Percentiles rank a stretch among this genome's conserved stretches.
Conservation (phyloP, 2,797 vertebrate species). For the Salarias fasciatus region DNA sequence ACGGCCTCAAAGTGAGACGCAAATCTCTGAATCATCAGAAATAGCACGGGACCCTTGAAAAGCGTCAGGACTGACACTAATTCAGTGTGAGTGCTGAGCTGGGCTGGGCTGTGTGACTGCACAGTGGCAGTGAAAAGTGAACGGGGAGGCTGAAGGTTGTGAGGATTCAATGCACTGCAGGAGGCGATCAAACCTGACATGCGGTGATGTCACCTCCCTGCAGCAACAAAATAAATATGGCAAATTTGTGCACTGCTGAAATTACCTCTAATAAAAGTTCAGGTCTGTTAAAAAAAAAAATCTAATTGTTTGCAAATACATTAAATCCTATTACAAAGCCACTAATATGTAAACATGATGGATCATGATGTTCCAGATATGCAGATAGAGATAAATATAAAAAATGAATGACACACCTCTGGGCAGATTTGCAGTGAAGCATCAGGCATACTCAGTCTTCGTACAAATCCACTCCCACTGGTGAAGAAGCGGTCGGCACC, state of each 20-base stretch:
- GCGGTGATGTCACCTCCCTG: conserved; percentile 17
- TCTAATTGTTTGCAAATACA: conserved; percentile 10
- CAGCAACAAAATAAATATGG: not conserved
- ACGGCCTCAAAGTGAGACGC: conserved; percentile 67
- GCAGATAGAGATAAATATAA: conserved; percentile 23
- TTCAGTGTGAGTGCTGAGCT: conserved; percentile 73
- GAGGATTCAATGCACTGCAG: conserved; percentile 26
- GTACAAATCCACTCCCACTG: conserved; percentile 89
- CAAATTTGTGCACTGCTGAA: not conserved
- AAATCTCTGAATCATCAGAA: conserved; percentile 81
- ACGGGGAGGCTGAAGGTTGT: conserved; percentile 53
- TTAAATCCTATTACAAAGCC: not conserved
- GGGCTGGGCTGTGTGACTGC: conserved; percentile 51
- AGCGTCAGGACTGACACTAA: conserved; percentile 77
- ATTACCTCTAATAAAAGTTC: not conserved
- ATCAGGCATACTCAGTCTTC: conserved; percentile 87
- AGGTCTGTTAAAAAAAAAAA: not conserved
- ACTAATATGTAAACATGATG: conserved; percentile 10
- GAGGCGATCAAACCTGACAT: conserved; percentile 32
- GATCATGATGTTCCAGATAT: conserved; percentile 25
- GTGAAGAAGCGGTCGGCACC: conserved; percentile 94
- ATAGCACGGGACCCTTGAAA: conserved; percentile 62
- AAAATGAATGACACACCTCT: conserved; percentile 68
- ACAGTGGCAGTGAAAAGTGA: conserved; percentile 49
- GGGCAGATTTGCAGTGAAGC: conserved; percentile 83